Conservation (phyloP, 2,888 invertebrate species). For the Acanthosepion lycidas region DNA sequence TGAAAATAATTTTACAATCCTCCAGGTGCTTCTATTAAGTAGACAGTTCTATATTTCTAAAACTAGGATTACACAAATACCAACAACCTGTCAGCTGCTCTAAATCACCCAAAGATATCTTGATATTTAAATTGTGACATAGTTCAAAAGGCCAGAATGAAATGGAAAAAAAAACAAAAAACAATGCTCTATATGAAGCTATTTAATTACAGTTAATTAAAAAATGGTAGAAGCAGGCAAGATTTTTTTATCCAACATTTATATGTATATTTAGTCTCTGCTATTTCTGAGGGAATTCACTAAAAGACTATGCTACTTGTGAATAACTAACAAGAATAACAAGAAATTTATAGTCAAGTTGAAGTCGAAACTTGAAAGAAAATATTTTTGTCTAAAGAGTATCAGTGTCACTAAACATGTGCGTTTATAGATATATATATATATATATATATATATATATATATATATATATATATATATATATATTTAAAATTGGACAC, state of each 20-base stretch:
- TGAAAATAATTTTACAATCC: no score
- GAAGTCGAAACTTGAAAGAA: background rate
- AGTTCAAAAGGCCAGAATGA: background rate
- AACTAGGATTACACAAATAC: background rate
- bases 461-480: no score
- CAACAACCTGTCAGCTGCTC: background rate
- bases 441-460: background rate
- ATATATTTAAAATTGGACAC: no score
- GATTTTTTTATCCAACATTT: background rate
- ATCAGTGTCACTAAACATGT: no score
- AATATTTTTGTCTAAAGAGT: background rate
- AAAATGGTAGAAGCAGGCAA: background rate
- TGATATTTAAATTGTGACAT: background rate
- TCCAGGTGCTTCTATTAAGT: background rate
- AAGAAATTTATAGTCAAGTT: background rate
- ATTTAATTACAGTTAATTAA: background rate
- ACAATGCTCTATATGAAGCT: background rate
- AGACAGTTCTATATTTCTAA: background rate
- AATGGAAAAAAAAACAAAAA: background rate
- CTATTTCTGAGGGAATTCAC: background rate
- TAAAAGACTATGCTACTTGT: background rate
- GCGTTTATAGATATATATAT: background rate
- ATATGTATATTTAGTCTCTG: background rate
- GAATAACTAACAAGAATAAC: background rate
- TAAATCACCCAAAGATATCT: background rate